Evolutionary conservation across 2,888 invertebrate genomes (phyloP), one percentile per base, ranked within the genome.

Genomic region (Cyclophora punctaria): DNA sequence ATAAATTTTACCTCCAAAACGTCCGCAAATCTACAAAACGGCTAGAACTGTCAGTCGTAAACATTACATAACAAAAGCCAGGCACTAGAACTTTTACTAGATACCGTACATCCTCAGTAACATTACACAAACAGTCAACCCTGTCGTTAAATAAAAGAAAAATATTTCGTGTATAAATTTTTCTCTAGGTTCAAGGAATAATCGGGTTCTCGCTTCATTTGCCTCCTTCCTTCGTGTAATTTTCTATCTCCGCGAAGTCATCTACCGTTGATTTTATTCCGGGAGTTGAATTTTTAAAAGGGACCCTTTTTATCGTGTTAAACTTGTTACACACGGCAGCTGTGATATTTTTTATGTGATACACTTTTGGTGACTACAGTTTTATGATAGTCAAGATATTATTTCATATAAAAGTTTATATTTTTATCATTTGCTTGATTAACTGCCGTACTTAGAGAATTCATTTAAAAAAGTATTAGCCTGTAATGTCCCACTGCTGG

Each of bases 201-300:
- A 83, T 83, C 78, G 71, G 73, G 75, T 83, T 83, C 68, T 71
- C 74, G 77, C 75, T 78, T 80, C 80, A 83, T 83, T 83, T 81
- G 74, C 63, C 62, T 49, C 66, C 74, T 77, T 80, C 80, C 76
- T 72, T 59, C 63, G 62, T 72, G 75, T 78, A 83, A 83, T 82
- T 80, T 71, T 75, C 77, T 75, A 75, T 78, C 76, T 77, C 69
- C 67, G 57, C 51, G 64, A 71, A 73, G 75, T 75, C 71, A 70
- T 69, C 60, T 58, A 59, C 62, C 68, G 68, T 65, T 66, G 71
- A 73, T 73, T 77, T 77, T 71, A 67, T 73, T 69, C 66, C 48
- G 56, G 58, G 56, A 59, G 59, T 59, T 57, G 61, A 59, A 59
- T 63, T 57, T 61, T 62, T 58, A 51, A 57, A 58, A 53, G 52